Base-by-base conservation (phyloP, 2,888 invertebrate species). In the Cyaniris semiargus region DNA sequence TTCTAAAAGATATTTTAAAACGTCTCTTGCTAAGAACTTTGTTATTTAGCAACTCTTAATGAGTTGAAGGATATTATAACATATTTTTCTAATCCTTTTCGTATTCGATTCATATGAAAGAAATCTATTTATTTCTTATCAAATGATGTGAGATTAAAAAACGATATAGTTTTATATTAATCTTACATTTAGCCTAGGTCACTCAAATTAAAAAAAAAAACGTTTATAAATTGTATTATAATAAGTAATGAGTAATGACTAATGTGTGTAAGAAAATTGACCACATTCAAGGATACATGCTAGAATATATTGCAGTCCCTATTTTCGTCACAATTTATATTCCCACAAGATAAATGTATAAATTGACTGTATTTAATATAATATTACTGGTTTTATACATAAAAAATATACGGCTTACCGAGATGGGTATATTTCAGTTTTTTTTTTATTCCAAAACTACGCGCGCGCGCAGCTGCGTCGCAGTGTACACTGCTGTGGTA, bases 391-490 rank as follows among this genome's bases (percentile, higher is more conserved):
- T 44, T 23, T 23, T 10, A 60, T 23, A 60, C 13, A 21, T 58
- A 66, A 72, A 72, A 44, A 21, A 72, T 72, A 72, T 72, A 44
- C 44, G 15, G 72, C 72, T 72, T 38, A 72, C 72, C 72, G 72
- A 21, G 13, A 23, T 18, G 5, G 13, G 0, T 71, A 44, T 72
- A 21, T 21, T 44, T 72, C 21, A 38, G 72, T 18, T 13, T 21
- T 13, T 71, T 71, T 72, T 21, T 21, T 3, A 21, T 18, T 44
- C 21, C 44, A 44, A 21, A 5, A 6, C 15, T 13, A 38, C 72
- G 72, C 72, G 72, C 72, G 44, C 72, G 72, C 72, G 72, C 72
- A 72, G 72, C 44, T 21, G 72, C 38, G 72, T 72, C 72, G 72
- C 38, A 44, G 0, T 44, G 10, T 23, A 72, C 8, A 71, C 71